These are phyloP conservation scores for Ondatra zibethicus DNA, from an alignment of 2,113 vertebrate genomes.

Conservation along the genomic window DNA sequence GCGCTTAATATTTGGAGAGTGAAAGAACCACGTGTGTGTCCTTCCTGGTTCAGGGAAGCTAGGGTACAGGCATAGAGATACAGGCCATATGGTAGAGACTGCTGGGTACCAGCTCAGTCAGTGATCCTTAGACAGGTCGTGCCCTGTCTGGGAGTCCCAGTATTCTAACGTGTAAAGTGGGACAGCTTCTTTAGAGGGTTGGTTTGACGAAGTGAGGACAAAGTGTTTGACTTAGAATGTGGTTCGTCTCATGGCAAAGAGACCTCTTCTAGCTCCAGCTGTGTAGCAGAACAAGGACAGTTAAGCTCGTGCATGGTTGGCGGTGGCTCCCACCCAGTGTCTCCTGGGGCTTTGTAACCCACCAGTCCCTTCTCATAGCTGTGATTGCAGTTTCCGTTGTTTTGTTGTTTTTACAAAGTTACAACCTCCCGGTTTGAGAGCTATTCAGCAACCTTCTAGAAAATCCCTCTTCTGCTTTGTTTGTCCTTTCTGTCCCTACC, in stretches of 20 bases:
- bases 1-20: neutral
- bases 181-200: neutral
- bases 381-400: neutral
- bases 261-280: no score
- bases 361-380: neutral
- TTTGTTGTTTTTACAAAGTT: neutral
- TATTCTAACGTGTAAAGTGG: neutral
- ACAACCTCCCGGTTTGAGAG: neutral
- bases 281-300: neutral
- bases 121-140: neutral
- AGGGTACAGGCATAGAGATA: neutral
- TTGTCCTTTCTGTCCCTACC: neutral
- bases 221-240: neutral
- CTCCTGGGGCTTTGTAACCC: neutral
- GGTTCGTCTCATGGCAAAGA: neutral
- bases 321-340: neutral
- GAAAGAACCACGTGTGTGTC: neutral
- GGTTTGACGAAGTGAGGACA: neutral
- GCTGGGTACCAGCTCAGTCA: neutral
- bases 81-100: neutral
- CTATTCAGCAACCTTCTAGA: neutral
- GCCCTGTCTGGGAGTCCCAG: neutral
- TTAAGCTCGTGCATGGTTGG: neutral
- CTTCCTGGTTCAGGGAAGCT: neutral
- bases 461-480: neutral